Conservation (phyloP, 2,888 invertebrate genomes). For the Chromoteleia sp. region DNA sequence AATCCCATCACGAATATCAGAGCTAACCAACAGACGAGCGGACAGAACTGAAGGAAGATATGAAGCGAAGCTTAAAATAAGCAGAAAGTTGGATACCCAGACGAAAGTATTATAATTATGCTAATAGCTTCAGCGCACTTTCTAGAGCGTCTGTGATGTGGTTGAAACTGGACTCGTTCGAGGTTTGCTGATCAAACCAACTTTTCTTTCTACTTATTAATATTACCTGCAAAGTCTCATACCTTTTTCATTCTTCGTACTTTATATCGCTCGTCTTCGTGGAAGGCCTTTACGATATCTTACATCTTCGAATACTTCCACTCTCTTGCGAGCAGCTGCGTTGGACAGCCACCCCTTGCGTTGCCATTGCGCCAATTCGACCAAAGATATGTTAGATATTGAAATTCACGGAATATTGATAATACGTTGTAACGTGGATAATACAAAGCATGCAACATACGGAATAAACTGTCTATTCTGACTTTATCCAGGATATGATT, state of each 20-base stretch:
- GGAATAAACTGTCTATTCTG: conserved; percentile 21
- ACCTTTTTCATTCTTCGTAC: conserved; percentile 66
- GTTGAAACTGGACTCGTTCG: conserved; percentile 73
- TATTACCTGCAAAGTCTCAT: conserved; percentile 78
- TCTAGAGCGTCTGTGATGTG: conserved; percentile 81
- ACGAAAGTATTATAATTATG: conserved; percentile 84
- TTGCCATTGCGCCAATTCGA: conserved; percentile 35
- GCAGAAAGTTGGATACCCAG: conserved; percentile 82
- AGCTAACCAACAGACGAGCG: conserved; percentile 71
- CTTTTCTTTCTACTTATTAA: conserved; percentile 84
- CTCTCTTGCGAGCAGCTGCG: conserved; percentile 25
- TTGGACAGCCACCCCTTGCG: conserved; percentile 24
- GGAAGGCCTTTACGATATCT: conserved; percentile 62
- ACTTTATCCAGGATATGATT: conserved; percentile 30
- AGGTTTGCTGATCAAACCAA: conserved; percentile 83
- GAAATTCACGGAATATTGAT: conserved; percentile 47
- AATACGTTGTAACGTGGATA: conserved; percentile 44
- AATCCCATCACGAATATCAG: conserved; percentile 81
- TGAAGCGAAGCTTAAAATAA: conserved; percentile 79
- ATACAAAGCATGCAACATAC: conserved; percentile 34
- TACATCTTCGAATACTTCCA: conserved; percentile 61
- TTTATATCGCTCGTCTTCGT: conserved; percentile 60
- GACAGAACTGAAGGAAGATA: conserved; percentile 72
- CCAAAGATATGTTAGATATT: conserved; percentile 43
- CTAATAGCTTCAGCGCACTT: conserved; percentile 82